Base-by-base conservation (phyloP, 2,113 vertebrate species). In the Entelurus aequoreus region DNA sequence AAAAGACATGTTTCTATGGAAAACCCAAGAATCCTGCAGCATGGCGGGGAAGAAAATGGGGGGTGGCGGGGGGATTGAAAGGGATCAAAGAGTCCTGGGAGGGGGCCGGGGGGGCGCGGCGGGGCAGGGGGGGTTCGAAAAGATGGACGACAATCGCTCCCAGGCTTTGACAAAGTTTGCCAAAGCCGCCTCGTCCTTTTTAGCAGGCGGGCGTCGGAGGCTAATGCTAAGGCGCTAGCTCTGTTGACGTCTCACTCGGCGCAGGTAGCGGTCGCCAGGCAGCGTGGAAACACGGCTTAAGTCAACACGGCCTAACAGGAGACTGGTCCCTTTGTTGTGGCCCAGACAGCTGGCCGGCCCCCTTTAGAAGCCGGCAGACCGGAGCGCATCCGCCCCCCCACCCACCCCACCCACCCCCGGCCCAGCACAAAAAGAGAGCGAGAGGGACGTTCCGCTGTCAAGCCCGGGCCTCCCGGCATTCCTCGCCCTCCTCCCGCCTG, bases 1-100 rank as follows among this genome's bases (percentile, higher is more conserved):
- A 94, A 95, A 93, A 92, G 92, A 93, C 92, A 91, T 92, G 95
- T 98, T 99, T 98, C 94, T 98, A 96, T 98, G 94, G 95, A 89
- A 96, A 95, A 98, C 89, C 85, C 88, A 95, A 93, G 95, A 95
- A 95, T 95, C 94, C 94, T 94, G 92, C 92, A 90, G 90, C 92
- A 92, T 91, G 94, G 93, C 92, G 93, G 93, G 65, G 86, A 86
- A 87, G 69, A 69, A 72, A 81, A 82, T 44, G 69, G 62, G 74
- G 73, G 76, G 72, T 49, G 56, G n/a, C n/a, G 0, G 50, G 8
- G 50, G 38, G 69, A 92, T 87, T 91, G 87, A 94, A 94, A 94
- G 90, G 91, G 93, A 97, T 97, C 93, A 99, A 99, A 97, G 93
- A 88, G 86, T 84, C 86, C 74, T 92, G 89, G 78, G 61, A 88